Evolutionary conservation across 2,888 invertebrate species (phyloP), one percentile per base, ranked within the genome.

Genomic region (Tholera decimalis): DNA sequence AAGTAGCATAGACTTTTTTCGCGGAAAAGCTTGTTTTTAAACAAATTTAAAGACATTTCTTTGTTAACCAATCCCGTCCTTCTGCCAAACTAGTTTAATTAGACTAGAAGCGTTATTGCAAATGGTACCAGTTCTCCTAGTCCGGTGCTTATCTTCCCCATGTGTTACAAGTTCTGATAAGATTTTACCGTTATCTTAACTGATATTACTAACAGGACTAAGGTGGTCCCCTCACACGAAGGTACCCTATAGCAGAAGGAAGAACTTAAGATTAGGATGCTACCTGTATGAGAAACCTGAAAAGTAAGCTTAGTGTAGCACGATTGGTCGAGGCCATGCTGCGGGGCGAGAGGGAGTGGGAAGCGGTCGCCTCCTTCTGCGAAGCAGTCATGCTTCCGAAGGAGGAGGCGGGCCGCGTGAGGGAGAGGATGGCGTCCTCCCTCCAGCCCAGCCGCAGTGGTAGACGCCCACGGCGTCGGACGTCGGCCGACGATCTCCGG

Each of bases 111-210:
- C 28, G 35, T 77, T 57, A 56, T 15, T 41, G 11, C 51, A 4
- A 58, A 26, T 26, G 46, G 26, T 63, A 44, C 49, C 22, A 35
- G 72, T 54, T 62, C 11, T 37, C n/a, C n/a, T 28, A 15, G 43
- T 35, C 39, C 18, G 35, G 28, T 61, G 49, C 43, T 63, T 57
- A 63, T 69, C 41, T 20, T 33, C 24, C 33, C 15, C 41, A 20
- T 33, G 47, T 49, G 63, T 71, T 61, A 49, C 41, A 11, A 55
- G 26, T 20, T 53, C 22, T 54, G 64, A 57, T 77, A 72, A 73
- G 18, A 72, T 77, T 54, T 53, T 44, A 44, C 56, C 28, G 73
- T 73, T 77, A 77, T 73, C 77, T 72, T 8, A 54, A 72, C 35
- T 64, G 65, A 72, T 77, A 54, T 57, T 56, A 46, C 33, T 33